phyloP scores from a whole-genome alignment of 2,888 invertebrate species.

The Megamerina dolium region DNA sequence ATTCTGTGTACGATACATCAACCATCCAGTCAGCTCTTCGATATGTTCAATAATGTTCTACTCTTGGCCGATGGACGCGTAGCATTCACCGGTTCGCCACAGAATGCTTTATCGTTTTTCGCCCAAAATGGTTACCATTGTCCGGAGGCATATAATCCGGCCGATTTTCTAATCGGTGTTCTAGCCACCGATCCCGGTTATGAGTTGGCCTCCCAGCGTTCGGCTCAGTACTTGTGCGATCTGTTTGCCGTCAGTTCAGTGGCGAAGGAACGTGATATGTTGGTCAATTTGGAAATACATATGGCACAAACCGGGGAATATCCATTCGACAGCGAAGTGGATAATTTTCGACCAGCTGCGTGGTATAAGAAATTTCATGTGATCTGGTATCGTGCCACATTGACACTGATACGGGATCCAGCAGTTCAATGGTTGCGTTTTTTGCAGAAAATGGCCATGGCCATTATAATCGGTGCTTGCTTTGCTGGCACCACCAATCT shows the following conservation, averaged over 20 bases:
- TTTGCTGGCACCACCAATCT: constrained; percentile 68
- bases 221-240: constrained; percentile 69
- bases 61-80: constrained; percentile 82
- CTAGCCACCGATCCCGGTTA: constrained; percentile 73
- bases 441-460: constrained; percentile 72
- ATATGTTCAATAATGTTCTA: constrained; percentile 73
- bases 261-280: constrained; percentile 68
- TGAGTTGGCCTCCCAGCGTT: constrained; percentile 64
- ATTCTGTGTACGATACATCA: constrained; percentile 92
- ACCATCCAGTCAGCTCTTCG: constrained; percentile 81
- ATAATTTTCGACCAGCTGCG: constrained; percentile 54
- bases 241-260: constrained; percentile 71
- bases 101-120: constrained; percentile 63
- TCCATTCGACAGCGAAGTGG: constrained; percentile 42
- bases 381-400: constrained; percentile 67
- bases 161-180: constrained; percentile 82
- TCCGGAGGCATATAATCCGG: constrained; percentile 79
- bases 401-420: constrained; percentile 74
- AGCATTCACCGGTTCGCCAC: constrained; percentile 72
- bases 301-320: constrained; percentile 55
- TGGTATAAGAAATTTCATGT: constrained; percentile 70
- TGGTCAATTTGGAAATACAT: constrained; percentile 67
- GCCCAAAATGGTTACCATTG: constrained; percentile 70
- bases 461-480: constrained; percentile 75
- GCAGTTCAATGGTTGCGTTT: constrained; percentile 69